These are phyloP conservation scores for Trachymyrmex septentrionalis DNA, from an alignment of 1,140 invertebrate species.

Conservation along the genomic window DNA sequence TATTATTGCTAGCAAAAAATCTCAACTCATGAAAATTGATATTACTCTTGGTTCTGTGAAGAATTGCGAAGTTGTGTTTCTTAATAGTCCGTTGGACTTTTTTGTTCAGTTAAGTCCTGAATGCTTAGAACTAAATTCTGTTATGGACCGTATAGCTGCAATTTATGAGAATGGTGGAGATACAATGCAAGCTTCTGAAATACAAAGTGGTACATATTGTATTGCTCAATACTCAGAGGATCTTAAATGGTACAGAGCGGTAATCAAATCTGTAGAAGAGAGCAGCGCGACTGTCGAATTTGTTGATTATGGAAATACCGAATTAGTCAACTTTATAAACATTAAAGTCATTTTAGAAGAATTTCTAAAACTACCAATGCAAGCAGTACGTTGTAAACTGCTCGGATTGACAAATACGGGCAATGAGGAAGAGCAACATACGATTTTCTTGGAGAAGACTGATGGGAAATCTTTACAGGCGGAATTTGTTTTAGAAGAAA, in stretches of 20 bases:
- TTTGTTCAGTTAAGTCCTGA: slow-evolving; percentile 85
- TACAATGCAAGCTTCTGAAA: slow-evolving; percentile 61
- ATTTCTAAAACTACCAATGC: slow-evolving; percentile 78
- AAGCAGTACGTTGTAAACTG: slow-evolving; percentile 83
- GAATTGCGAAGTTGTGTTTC: slow-evolving; percentile 79
- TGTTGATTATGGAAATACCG: slow-evolving; percentile 88
- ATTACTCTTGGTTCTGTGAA: slow-evolving; percentile 77
- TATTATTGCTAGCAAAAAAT: background rate
- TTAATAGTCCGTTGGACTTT: slow-evolving; percentile 84
- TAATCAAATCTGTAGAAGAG: slow-evolving; percentile 83
- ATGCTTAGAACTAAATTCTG: slow-evolving; percentile 79
- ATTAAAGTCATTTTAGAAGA: slow-evolving; percentile 82
- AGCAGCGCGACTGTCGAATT: slow-evolving; percentile 84
- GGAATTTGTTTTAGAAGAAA: slow-evolving; percentile 80
- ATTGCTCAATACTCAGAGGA: slow-evolving; percentile 87
- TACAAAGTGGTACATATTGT: slow-evolving; percentile 78
- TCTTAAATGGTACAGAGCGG: slow-evolving; percentile 87
- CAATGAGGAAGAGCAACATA: background rate
- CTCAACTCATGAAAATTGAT: slow-evolving; percentile 76
- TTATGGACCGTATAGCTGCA: slow-evolving; percentile 83
- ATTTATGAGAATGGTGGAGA: slow-evolving; percentile 77
- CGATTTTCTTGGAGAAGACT: slow-evolving; percentile 43
- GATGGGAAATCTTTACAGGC: slow-evolving; percentile 76
- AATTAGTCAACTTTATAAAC: slow-evolving; percentile 75
- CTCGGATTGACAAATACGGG: slow-evolving; percentile 66